phyloP scores from a whole-genome alignment of 2,888 invertebrate species.

The Heteromurus nitidus region DNA sequence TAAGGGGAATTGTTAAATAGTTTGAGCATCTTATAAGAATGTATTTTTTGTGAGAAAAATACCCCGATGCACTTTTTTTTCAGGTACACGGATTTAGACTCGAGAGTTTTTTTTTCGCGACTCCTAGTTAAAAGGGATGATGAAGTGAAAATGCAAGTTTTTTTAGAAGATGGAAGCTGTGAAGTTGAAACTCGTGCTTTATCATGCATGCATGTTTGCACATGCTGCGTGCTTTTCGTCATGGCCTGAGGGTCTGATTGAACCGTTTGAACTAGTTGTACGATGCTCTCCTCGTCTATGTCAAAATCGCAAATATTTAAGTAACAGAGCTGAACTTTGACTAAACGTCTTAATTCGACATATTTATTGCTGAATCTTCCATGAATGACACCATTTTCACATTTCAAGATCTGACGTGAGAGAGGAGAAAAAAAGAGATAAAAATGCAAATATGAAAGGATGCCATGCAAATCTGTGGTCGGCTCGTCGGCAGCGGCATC shows the following conservation, averaged over 20 bases:
- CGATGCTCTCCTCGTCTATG: constrained; percentile 30
- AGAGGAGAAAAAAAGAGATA: constrained; percentile 22
- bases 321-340: constrained; percentile 53
- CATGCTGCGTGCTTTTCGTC: constrained; percentile 58
- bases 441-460: not conserved
- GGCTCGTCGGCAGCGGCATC: too few species aligned
- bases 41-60: too few species aligned
- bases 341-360: constrained; percentile 65
- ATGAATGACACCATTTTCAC: constrained; percentile 64
- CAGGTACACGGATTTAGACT: too few species aligned
- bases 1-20: too few species aligned
- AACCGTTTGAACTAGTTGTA: constrained; percentile 66
- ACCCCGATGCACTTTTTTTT: too few species aligned
- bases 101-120: too few species aligned
- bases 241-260: constrained; percentile 62
- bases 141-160: constrained; percentile 40
- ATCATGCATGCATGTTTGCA: constrained; percentile 63
- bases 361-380: constrained; percentile 62
- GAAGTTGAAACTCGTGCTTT: constrained; percentile 40
- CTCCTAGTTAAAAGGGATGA: constrained; percentile 55
- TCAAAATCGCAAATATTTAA: constrained; percentile 62
- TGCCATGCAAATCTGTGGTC: not conserved
- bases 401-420: not conserved
- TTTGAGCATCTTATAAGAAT: too few species aligned
- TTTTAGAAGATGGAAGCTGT: not conserved